Evolutionary conservation across 2,113 vertebrate species (phyloP).

Genomic region (Odocoileus virginianus): DNA sequence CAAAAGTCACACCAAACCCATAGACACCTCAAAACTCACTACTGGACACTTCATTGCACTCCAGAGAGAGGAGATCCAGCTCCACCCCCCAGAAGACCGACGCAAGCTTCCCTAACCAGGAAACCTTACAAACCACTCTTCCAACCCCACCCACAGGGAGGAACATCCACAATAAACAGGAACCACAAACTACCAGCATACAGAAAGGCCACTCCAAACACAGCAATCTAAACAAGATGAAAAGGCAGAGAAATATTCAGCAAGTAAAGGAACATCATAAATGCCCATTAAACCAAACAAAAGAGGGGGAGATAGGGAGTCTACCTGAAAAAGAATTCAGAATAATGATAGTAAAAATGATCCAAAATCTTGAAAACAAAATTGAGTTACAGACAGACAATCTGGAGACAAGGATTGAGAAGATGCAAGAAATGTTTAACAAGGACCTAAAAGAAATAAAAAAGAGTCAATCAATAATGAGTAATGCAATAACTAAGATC

Average conservation of each 20-base stretch:
- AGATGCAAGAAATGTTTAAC: neutral
- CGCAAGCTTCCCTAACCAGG: neutral
- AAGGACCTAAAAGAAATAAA: neutral
- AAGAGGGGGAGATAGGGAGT: neutral
- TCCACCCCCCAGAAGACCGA: neutral
- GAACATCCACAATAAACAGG: neutral
- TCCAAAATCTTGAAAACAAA: neutral
- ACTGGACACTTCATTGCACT: neutral
- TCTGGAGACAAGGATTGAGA: neutral
- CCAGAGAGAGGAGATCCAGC: neutral
- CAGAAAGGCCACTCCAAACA: neutral
- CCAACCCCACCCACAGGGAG: neutral
- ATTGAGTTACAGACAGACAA: neutral
- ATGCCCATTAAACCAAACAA: neutral
- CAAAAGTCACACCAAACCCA: neutral
- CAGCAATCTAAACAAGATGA: neutral
- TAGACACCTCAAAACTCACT: neutral
- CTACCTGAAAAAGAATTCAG: neutral
- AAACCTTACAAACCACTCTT: neutral
- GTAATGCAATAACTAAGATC: neutral
- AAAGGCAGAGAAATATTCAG: neutral
- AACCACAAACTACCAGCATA: neutral
- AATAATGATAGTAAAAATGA: neutral
- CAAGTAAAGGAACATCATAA: neutral
- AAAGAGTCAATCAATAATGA: neutral